A percentile compares a stretch with the other conserved stretches of the same genome.
phyloP scores from a whole-genome alignment of 2,888 invertebrate species.

The Homarus gammarus region DNA sequence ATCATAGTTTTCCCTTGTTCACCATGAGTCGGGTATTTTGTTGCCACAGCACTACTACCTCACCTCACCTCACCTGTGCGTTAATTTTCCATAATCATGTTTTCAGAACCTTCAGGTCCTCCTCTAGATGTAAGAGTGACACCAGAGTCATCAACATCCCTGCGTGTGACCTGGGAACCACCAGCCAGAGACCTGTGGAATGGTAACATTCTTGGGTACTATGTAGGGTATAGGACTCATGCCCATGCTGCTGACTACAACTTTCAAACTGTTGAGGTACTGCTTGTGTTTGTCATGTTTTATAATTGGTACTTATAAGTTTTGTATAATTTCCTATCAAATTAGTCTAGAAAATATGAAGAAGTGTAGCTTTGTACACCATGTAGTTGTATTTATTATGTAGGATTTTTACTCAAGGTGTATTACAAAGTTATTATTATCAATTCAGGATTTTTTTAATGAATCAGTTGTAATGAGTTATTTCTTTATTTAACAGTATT shows the following conservation, averaged over 20 bases:
- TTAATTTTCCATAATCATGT: not conserved
- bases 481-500: not conserved
- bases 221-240: conserved; percentile 83
- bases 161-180: conserved; percentile 87
- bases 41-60: no score
- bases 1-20: no score
- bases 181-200: conserved; percentile 86
- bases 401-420: no score
- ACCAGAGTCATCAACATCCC: conserved; percentile 86
- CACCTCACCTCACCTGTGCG: no score
- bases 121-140: conserved; percentile 85
- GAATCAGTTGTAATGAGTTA: not conserved
- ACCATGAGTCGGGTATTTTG: no score
- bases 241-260: conserved; percentile 65
- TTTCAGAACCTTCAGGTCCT: conserved; percentile 86
- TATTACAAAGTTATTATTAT: no score
- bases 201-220: conserved; percentile 88
- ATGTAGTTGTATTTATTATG: no score
- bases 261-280: conserved; percentile 71
- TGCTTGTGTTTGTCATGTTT: not conserved
- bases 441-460: no score
- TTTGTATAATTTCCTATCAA: no score
- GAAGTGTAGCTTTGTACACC: no score
- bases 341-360: no score
- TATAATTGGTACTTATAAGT: no score